Percentiles rank a stretch among this genome's conserved stretches.
phyloP scores from a whole-genome alignment of 2,888 invertebrate genomes.

The Branchipolynoe longqiensis region DNA sequence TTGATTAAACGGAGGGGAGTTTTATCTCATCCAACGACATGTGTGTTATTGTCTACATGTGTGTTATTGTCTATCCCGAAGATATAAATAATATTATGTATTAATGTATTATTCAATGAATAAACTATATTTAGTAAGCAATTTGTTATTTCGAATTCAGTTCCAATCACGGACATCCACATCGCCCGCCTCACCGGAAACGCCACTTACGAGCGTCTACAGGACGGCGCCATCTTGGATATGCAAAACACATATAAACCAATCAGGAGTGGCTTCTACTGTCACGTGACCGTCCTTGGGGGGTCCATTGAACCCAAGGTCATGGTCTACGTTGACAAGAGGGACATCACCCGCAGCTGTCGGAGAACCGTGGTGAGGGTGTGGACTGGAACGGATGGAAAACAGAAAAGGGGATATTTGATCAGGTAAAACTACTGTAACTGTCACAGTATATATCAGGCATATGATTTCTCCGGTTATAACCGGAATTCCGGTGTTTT shows the following conservation, averaged over 20 bases:
- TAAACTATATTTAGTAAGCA: too few species aligned
- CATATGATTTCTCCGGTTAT: too few species aligned
- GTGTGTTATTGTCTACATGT: too few species aligned
- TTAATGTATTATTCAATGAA: too few species aligned
- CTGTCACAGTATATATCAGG: background rate
- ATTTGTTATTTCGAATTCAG: background rate
- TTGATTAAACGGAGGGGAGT: too few species aligned
- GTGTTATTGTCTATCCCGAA: too few species aligned
- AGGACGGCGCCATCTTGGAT: background rate
- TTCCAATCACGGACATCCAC: conserved; percentile 20
- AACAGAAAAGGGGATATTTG: background rate
- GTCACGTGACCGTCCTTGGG: conserved; percentile 16
- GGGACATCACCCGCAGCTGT: background rate
- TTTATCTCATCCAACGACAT: too few species aligned
- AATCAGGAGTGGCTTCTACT: conserved; percentile 23
- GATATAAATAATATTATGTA: too few species aligned
- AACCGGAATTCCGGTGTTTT: too few species aligned
- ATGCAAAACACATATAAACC: conserved; percentile 18
- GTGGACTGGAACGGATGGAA: background rate
- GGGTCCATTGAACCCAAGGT: conserved; percentile 14
- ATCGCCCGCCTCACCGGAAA: background rate
- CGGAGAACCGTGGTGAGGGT: background rate
- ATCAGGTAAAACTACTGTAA: background rate
- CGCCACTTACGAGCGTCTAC: background rate
- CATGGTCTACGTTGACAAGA: background rate